phyloP scores from a whole-genome alignment of 2,888 invertebrate species.

The Epicampocera succincta region DNA sequence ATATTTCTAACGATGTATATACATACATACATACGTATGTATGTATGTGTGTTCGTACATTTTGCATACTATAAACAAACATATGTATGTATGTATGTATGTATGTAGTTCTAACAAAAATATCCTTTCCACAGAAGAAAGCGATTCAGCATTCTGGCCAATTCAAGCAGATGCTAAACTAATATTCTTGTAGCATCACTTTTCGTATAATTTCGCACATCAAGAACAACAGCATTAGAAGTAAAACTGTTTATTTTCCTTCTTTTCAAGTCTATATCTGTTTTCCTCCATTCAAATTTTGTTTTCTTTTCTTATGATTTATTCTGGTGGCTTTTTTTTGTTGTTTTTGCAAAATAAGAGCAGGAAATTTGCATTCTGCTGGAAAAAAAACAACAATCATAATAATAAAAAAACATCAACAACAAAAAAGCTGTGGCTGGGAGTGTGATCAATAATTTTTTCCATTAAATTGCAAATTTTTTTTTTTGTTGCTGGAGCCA shows the following conservation, averaged over 20 bases:
- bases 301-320: slow-evolving; percentile 1
- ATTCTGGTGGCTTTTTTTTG: background rate
- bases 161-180: background rate
- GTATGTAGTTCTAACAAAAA: too few species aligned
- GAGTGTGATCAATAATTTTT: background rate
- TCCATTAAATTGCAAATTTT: too few species aligned
- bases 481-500: too few species aligned
- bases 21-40: too few species aligned
- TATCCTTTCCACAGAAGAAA: too few species aligned
- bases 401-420: background rate
- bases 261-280: background rate
- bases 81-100: too few species aligned
- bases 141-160: background rate
- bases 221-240: background rate
- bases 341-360: slow-evolving; percentile 32
- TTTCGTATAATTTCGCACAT: background rate
- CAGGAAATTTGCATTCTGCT: slow-evolving; percentile 45
- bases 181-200: slow-evolving; percentile 3
- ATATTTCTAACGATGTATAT: too few species aligned
- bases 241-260: slow-evolving; percentile 2
- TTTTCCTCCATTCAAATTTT: slow-evolving; percentile 12
- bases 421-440: background rate
- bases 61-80: too few species aligned
- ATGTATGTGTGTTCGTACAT: too few species aligned
- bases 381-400: slow-evolving; percentile 9